Percentiles rank a stretch among this genome's conserved stretches.
Conservation (phyloP, 1,140 invertebrate genomes). For the Trachymyrmex septentrionalis region DNA sequence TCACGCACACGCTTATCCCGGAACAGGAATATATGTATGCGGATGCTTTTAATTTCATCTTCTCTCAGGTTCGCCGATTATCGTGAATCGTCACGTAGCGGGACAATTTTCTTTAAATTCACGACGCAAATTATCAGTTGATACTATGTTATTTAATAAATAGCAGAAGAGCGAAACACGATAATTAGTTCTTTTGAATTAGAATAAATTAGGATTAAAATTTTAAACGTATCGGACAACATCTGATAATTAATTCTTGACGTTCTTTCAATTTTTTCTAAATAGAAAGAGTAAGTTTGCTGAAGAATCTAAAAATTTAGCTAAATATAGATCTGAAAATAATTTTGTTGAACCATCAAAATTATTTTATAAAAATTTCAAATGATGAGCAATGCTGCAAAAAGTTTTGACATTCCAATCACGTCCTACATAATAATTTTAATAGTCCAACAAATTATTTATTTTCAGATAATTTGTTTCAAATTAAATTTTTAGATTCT, state of each 20-base stretch:
- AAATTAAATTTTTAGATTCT: too few relatives aligned
- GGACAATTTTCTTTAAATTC: background rate
- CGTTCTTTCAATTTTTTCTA: background rate
- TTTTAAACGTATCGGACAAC: background rate
- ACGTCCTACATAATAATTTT: too few relatives aligned
- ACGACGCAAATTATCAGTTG: constrained; percentile 12
- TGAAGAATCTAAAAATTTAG: too few relatives aligned
- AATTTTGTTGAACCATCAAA: too few relatives aligned
- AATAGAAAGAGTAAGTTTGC: too few relatives aligned
- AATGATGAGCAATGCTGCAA: too few relatives aligned
- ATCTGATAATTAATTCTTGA: background rate
- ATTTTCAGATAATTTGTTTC: too few relatives aligned
- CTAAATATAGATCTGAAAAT: too few relatives aligned
- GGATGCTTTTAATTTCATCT: background rate
- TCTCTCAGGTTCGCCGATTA: background rate
- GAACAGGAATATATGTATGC: background rate
- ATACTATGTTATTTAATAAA: background rate
- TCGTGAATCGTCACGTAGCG: constrained; percentile 5
- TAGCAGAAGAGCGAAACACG: background rate
- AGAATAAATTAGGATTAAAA: background rate
- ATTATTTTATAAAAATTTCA: too few relatives aligned
- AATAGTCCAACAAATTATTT: too few relatives aligned
- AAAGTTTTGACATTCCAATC: too few relatives aligned
- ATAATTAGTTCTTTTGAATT: background rate
- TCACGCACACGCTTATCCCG: background rate